Conservation (phyloP, 2,797 vertebrate genomes). For the Ptychobarbus kaznakovi region DNA sequence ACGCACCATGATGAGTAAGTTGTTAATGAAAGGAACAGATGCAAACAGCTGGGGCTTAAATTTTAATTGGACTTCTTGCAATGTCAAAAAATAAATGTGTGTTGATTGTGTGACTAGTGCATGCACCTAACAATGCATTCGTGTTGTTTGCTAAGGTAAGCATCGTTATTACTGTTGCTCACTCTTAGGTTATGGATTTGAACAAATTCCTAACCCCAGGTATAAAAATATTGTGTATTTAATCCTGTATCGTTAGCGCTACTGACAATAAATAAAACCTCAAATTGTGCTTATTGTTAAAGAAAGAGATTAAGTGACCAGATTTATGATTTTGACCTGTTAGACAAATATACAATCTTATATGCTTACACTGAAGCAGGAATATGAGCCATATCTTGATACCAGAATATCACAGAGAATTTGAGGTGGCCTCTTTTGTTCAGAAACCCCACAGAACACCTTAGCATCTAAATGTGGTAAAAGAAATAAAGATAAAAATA, state of each 20-base stretch:
- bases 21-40: slow-evolving; percentile 36
- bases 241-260: neutral
- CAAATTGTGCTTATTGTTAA: no score
- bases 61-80: slow-evolving; percentile 31
- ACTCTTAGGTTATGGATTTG: neutral
- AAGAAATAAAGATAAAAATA: no score
- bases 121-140: neutral
- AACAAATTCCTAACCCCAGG: neutral
- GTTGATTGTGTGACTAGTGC: neutral
- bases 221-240: neutral
- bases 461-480: no score
- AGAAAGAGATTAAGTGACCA: neutral
- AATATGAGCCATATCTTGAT: neutral
- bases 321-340: neutral
- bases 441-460: neutral
- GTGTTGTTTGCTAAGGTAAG: slow-evolving; percentile 6
- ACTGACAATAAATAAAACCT: neutral
- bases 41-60: slow-evolving; percentile 26
- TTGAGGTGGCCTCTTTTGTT: no score
- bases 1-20: slow-evolving; percentile 33
- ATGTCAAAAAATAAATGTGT: slow-evolving; percentile 1
- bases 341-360: no score
- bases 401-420: neutral
- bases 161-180: neutral
- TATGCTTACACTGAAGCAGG: neutral